phyloP scores from a whole-genome alignment of 2,888 invertebrate genomes.

The Maniola hyperantus region DNA sequence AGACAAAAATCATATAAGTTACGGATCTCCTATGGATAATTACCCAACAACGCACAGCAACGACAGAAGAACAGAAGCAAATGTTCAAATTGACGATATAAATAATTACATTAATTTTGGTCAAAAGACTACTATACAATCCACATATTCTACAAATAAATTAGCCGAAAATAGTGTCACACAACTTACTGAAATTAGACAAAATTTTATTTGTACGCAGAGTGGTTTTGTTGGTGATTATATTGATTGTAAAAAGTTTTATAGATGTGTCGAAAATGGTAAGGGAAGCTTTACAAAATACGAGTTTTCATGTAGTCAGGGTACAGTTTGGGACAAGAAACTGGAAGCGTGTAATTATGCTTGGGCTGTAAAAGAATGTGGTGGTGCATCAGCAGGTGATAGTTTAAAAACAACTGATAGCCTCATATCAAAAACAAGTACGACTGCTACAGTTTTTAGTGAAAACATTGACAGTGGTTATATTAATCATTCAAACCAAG shows the following conservation, averaged over 20 bases:
- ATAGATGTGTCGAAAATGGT: slow-evolving; percentile 83
- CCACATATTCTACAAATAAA: slow-evolving; percentile 13
- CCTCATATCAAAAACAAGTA: not conserved
- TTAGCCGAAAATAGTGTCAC: slow-evolving; percentile 5
- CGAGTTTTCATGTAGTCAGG: slow-evolving; percentile 82
- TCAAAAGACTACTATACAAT: not conserved
- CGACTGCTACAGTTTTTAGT: not conserved
- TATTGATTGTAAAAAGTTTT: slow-evolving; percentile 85
- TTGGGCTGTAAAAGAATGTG: slow-evolving; percentile 70
- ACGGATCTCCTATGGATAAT: not conserved
- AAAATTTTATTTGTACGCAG: slow-evolving; percentile 47
- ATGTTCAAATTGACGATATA: slow-evolving; percentile 7
- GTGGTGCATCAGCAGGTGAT: slow-evolving; percentile 32
- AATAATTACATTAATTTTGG: slow-evolving; percentile 2
- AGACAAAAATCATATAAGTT: slow-evolving; percentile 10
- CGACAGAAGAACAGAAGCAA: slow-evolving; percentile 9
- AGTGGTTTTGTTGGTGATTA: slow-evolving; percentile 84
- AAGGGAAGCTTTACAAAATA: slow-evolving; percentile 70
- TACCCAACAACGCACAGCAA: not conserved
- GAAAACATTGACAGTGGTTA: slow-evolving; percentile 38
- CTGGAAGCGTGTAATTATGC: slow-evolving; percentile 83
- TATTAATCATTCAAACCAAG: slow-evolving; percentile 38
- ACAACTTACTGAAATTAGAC: slow-evolving; percentile 45
- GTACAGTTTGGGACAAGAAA: slow-evolving; percentile 83
- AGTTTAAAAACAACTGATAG: slow-evolving; percentile 20